These are phyloP conservation scores for Siphlonurus alternatus DNA, from an alignment of 2,888 invertebrate genomes.

Conservation along the genomic window DNA sequence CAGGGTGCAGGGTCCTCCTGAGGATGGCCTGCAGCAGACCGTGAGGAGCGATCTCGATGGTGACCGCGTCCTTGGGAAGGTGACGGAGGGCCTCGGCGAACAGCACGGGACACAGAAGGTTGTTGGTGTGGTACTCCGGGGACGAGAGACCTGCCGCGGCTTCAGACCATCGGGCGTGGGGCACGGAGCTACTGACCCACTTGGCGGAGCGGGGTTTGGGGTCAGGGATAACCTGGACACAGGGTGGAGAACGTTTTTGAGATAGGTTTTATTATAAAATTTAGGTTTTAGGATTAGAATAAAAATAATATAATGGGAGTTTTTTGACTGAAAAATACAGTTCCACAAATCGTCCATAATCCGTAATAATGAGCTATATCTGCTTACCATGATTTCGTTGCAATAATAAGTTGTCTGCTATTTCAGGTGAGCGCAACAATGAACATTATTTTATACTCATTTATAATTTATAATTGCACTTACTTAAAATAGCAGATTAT, in stretches of 20 bases:
- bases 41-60: conserved; percentile 38
- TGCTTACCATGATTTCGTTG: too few relatives aligned
- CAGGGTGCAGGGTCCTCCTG: conserved; percentile 29
- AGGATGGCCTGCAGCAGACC: conserved; percentile 36
- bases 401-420: too few relatives aligned
- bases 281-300: too few relatives aligned
- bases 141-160: conserved; percentile 47
- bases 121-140: conserved; percentile 80
- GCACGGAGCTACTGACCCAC: conserved; percentile 78
- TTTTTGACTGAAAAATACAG: too few relatives aligned
- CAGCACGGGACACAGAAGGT: conserved; percentile 53
- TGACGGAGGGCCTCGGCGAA: conserved; percentile 40
- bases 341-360: too few relatives aligned
- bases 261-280: too few relatives aligned
- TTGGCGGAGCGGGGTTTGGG: conserved; percentile 49
- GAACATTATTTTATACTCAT: too few relatives aligned
- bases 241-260: conserved; percentile 6
- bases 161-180: conserved; percentile 51
- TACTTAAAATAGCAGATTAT: too few relatives aligned
- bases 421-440: too few relatives aligned
- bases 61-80: conserved; percentile 33
- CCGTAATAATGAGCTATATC: too few relatives aligned
- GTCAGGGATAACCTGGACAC: conserved; percentile 40
- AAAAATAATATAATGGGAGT: too few relatives aligned
- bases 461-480: too few relatives aligned